Conservation (phyloP, 1,140 invertebrate species). For the Drosophila obscura region DNA sequence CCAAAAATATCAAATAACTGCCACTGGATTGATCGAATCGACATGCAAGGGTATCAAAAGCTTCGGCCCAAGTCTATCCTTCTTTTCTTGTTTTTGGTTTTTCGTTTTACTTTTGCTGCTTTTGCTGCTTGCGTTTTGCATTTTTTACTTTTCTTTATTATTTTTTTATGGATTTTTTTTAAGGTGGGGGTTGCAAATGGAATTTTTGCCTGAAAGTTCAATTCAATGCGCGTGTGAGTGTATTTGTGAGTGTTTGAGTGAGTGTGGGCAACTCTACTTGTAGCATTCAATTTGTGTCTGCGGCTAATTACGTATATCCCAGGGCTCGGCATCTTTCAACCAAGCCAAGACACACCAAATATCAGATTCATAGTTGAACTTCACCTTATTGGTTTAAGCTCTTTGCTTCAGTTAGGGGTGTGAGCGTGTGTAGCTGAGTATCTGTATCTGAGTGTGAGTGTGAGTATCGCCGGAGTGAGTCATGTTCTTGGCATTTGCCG, state of each 20-base stretch:
- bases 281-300: slow-evolving; percentile 54
- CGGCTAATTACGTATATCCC: slow-evolving; percentile 57
- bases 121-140: slow-evolving; percentile 44
- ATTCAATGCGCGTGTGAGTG: slow-evolving; percentile 3
- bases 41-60: neutral
- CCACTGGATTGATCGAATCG: neutral
- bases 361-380: slow-evolving; percentile 64
- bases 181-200: slow-evolving; percentile 67
- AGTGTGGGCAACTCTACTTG: slow-evolving; percentile 39
- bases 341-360: slow-evolving; percentile 34
- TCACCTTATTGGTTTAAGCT: slow-evolving; percentile 51
- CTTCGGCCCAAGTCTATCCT: too few relatives aligned
- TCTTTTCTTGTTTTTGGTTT: slow-evolving; percentile 23
- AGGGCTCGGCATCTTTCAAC: slow-evolving; percentile 65
- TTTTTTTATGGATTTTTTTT: slow-evolving; percentile 60
- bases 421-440: slow-evolving; percentile 9
- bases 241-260: slow-evolving; percentile 14
- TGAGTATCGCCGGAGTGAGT: neutral
- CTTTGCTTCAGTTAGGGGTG: slow-evolving; percentile 45
- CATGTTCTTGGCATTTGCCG: slow-evolving; percentile 16
- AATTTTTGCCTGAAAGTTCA: slow-evolving; percentile 70
- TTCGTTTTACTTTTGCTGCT: slow-evolving; percentile 24
- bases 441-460: neutral
- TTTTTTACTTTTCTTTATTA: slow-evolving; percentile 44
- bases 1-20: too few relatives aligned